phyloP scores from a whole-genome alignment of 2,888 invertebrate genomes.

The Eilema caniola region DNA sequence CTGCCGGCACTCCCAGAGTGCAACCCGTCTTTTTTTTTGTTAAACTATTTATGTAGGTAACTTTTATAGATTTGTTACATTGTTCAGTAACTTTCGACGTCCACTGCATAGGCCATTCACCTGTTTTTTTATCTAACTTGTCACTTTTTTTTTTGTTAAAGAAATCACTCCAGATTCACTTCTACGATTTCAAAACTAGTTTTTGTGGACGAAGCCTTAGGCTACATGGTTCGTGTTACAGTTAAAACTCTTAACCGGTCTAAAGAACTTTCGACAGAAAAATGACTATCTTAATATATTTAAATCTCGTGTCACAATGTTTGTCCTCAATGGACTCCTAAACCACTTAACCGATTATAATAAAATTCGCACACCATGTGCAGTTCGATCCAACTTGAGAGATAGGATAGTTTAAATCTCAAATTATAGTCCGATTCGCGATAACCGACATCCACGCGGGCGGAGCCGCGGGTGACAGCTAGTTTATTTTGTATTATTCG shows the following conservation, averaged over 20 bases:
- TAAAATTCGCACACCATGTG: no score
- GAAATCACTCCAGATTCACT: constrained; percentile 1
- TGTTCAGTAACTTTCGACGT: neutral
- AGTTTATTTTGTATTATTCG: no score
- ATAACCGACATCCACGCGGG: no score
- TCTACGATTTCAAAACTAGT: neutral
- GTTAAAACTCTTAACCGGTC: neutral
- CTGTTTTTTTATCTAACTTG: neutral
- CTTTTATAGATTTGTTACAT: neutral
- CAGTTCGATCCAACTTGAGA: no score
- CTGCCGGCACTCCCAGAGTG: no score
- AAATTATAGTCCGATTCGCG: no score
- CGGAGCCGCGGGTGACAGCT: no score
- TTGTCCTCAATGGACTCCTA: no score
- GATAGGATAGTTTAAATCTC: no score
- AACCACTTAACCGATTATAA: neutral
- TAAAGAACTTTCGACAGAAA: neutral
- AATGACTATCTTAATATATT: neutral
- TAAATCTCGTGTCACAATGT: no score
- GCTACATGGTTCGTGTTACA: neutral
- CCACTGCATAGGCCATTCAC: neutral
- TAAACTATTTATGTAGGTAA: neutral
- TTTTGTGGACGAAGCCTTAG: neutral
- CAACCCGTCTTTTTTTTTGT: neutral
- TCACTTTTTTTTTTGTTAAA: neutral